A percentile compares a stretch with the other conserved stretches of the same genome.
Evolutionary conservation across 2,888 invertebrate genomes (phyloP).

Genomic region (Drosophila setosimentum): DNA sequence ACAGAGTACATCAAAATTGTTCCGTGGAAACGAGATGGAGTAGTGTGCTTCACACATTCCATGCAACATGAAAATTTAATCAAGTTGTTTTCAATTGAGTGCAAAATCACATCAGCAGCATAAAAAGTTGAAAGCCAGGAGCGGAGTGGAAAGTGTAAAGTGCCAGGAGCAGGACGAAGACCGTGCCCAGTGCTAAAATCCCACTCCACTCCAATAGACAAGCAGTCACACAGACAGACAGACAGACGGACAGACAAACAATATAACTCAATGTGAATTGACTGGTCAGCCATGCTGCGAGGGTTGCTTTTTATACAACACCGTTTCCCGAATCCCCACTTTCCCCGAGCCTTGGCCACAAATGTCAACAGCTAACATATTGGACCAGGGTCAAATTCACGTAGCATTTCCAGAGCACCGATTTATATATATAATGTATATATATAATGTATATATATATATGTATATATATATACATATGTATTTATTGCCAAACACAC

Average conservation of each 20-base stretch:
- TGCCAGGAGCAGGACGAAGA: conserved; percentile 23
- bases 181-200: conserved; percentile 4
- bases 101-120: conserved; percentile 82
- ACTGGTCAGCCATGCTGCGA: conserved; percentile 54
- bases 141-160: conserved; percentile 49
- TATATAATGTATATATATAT: conserved; percentile 1
- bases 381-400: conserved; percentile 32
- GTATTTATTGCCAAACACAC: conserved; percentile 76
- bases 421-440: conserved; percentile 25
- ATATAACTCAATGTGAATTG: conserved; percentile 38
- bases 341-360: conserved; percentile 39
- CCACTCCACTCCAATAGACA: conserved; percentile 22
- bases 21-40: conserved; percentile 31
- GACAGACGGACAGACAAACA: conserved; percentile 13
- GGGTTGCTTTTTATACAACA: conserved; percentile 39
- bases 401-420: conserved; percentile 30
- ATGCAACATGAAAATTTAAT: conserved; percentile 78
- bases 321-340: not conserved
- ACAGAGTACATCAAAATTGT: conserved; percentile 24
- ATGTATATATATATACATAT: conserved; percentile 25
- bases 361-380: conserved; percentile 66
- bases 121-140: conserved; percentile 43
- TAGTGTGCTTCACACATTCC: conserved; percentile 58
- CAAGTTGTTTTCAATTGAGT: conserved; percentile 82
- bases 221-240: conserved; percentile 7